Evolutionary conservation across 2,113 vertebrate genomes (phyloP).

Genomic region (Cottus gobio): DNA sequence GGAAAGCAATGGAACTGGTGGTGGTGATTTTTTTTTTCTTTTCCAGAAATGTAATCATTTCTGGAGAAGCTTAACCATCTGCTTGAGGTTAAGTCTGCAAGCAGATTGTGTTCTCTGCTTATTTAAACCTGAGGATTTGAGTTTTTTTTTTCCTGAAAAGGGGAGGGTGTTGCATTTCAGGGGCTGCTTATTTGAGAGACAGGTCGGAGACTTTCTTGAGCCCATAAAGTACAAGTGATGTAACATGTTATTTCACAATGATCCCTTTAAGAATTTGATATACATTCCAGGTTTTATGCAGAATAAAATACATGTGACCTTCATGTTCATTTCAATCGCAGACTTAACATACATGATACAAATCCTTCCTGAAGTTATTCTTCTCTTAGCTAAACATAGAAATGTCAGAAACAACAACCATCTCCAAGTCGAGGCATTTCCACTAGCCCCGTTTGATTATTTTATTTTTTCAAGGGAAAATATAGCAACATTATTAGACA

Average conservation of each 20-base stretch:
- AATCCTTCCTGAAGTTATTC: slow-evolving; percentile 2
- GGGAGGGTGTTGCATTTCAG: slow-evolving; percentile 37
- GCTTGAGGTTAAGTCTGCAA: slow-evolving; percentile 91
- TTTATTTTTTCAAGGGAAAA: slow-evolving; percentile 29
- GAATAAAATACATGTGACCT: background rate
- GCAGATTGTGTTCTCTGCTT: slow-evolving; percentile 86
- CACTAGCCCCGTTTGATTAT: slow-evolving; percentile 6
- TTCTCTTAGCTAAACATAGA: slow-evolving; percentile 12
- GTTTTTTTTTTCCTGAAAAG: slow-evolving; percentile 66
- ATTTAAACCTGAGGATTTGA: slow-evolving; percentile 84
- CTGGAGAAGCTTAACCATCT: slow-evolving; percentile 95
- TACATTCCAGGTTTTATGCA: background rate
- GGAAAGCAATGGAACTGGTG: slow-evolving; percentile 88
- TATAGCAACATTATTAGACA: slow-evolving; percentile 43
- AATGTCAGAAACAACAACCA: slow-evolving; percentile 26
- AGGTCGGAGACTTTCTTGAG: slow-evolving; percentile 19
- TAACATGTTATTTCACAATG: slow-evolving; percentile 6
- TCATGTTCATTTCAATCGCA: background rate
- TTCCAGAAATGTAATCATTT: slow-evolving; percentile 91
- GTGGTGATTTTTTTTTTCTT: slow-evolving; percentile 74
- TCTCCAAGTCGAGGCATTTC: slow-evolving; percentile 21
- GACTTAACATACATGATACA: slow-evolving; percentile 8
- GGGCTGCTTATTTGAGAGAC: slow-evolving; percentile 31
- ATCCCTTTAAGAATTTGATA: background rate
- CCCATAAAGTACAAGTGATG: background rate